Evolutionary conservation across 2,888 invertebrate genomes (phyloP), one percentile per base, ranked within the genome.

Genomic region (Cheilosia grossa): DNA sequence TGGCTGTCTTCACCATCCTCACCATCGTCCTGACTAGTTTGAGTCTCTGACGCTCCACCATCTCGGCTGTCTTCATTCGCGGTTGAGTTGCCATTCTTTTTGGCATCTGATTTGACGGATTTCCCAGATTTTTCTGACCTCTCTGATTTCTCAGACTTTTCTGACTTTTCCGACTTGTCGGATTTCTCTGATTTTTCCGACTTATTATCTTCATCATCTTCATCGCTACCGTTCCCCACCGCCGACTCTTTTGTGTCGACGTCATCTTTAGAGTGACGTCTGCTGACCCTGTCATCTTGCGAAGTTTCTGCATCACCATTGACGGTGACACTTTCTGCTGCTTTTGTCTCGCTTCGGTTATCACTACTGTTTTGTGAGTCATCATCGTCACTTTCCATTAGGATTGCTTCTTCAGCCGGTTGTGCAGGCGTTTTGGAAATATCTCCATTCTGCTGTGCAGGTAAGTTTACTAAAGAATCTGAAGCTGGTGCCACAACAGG

Each of bases 291-390:
- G 15, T 47, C 66, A 33, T 85, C 77, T 56, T 74, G 66, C 40
- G 79, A 78, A 1, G 61, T 79, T 42, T 87, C 82, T 19, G 24
- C 63, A 61, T 75, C 86, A 37, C 75, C 80, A 66, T 78, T 87
- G 6, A 82, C 74, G 2, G 85, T 82, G 40, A 88, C 88, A 72
- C 87, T 88, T 59, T 86, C 87, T 30, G 37, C 59, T 51, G 56
- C 63, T 24, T 86, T 81, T 53, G 56, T 54, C 9, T 87, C 82
- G 64, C 86, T 86, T 33, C 67, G 79, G 64, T 86, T 81, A n/a
- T 83, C 87, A 7, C 81, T 58, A 30, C 77, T 87, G 19, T 91
- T 89, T 88, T 91, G 90, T 77, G 92, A 91, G 82, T 91, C 90
- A 53, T 90, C 90, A 42, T 90, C 88, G 24, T 88, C 87, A 40